These are phyloP conservation scores for Etheostoma cragini DNA, from an alignment of 2,113 vertebrate species.

Conservation along the genomic window DNA sequence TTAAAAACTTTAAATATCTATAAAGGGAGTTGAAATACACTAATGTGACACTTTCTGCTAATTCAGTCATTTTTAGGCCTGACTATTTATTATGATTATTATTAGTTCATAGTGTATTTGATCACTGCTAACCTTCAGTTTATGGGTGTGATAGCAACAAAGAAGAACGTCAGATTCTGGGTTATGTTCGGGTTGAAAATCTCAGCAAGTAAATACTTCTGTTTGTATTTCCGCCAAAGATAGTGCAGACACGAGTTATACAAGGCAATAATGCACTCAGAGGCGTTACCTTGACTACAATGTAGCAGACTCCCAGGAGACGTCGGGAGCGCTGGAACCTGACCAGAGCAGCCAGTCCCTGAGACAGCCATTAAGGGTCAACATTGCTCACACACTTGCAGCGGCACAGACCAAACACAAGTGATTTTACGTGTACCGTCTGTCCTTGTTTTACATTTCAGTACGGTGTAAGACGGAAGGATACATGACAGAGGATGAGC, in stretches of 20 bases:
- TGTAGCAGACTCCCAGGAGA: slow-evolving; percentile 97
- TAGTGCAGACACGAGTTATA: background rate
- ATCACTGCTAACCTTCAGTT: background rate
- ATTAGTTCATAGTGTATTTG: background rate
- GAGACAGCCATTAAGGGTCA: slow-evolving; percentile 83
- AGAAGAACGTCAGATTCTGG: background rate
- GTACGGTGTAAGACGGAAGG: slow-evolving; percentile 79
- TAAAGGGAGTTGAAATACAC: background rate
- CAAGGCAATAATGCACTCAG: slow-evolving; percentile 1
- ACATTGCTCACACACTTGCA: slow-evolving; percentile 15
- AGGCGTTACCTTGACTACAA: slow-evolving; percentile 96
- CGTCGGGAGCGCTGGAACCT: slow-evolving; percentile 96
- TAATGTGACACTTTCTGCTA: background rate
- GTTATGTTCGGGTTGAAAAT: background rate
- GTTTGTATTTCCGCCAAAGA: slow-evolving; percentile 7
- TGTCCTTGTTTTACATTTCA: background rate
- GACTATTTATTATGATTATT: background rate
- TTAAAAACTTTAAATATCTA: background rate
- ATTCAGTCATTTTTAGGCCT: background rate
- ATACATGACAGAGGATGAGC: slow-evolving; percentile 98
- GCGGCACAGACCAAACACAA: background rate
- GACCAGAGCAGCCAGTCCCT: slow-evolving; percentile 98
- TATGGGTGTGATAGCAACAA: background rate
- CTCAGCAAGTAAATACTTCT: background rate
- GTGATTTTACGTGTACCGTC: background rate